These are phyloP conservation scores for Caretta caretta DNA, from an alignment of 2,113 vertebrate genomes.

Conservation along the genomic window DNA sequence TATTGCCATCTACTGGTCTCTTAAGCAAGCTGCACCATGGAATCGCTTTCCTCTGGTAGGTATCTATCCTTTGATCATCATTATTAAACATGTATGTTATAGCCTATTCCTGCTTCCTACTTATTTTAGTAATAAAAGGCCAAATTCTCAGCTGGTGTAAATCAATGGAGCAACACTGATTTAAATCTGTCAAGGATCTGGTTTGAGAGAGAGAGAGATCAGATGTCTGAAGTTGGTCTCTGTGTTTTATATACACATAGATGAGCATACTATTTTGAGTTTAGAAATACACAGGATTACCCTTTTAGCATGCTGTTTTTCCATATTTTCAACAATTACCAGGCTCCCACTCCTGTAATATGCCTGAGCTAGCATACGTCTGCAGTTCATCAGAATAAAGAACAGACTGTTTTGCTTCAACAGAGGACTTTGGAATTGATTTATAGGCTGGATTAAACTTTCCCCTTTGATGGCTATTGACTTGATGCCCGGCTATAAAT, in stretches of 20 bases:
- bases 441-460: background rate
- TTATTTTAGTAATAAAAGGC: background rate
- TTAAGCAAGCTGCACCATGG: background rate
- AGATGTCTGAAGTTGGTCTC: background rate
- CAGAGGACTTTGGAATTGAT: background rate
- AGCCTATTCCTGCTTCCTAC: background rate
- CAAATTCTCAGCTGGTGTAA: background rate
- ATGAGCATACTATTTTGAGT: background rate
- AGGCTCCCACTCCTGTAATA: background rate
- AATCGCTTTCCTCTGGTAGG: background rate
- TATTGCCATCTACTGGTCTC: background rate
- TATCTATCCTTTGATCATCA: background rate
- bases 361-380: background rate
- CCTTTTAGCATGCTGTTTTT: background rate
- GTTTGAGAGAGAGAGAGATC: background rate
- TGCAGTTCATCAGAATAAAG: background rate
- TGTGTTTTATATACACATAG: background rate
- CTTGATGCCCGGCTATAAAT: background rate
- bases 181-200: background rate
- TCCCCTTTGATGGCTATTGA: background rate
- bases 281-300: background rate
- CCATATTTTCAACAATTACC: background rate
- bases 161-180: background rate
- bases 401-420: background rate
- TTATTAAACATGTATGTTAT: background rate